These are phyloP conservation scores for Megaustenia siamemsis DNA, from an alignment of 2,888 invertebrate genomes.

Conservation along the genomic window DNA sequence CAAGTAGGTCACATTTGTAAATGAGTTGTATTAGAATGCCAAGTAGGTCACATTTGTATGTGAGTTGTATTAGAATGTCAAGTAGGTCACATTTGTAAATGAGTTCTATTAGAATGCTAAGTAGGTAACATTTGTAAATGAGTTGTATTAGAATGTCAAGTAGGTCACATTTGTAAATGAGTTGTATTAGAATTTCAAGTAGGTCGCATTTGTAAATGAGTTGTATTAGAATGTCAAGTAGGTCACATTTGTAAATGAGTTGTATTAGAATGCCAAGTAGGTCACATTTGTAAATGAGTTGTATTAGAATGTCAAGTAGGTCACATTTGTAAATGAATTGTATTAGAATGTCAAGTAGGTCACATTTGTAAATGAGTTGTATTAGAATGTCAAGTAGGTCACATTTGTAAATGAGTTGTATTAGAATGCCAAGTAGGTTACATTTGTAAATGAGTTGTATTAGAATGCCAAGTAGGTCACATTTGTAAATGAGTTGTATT, in stretches of 20 bases:
- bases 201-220: neutral
- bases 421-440: neutral
- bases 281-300: neutral
- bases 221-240: neutral
- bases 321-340: neutral
- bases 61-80: neutral
- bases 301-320: neutral
- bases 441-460: neutral
- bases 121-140: neutral
- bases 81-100: neutral
- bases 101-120: neutral
- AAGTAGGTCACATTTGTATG: neutral
- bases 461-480: neutral
- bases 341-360: neutral
- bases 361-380: neutral
- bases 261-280: neutral
- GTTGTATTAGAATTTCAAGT: neutral
- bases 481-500: neutral
- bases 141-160: neutral
- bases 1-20: neutral
- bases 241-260: neutral
- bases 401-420: neutral
- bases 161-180: neutral
- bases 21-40: neutral
- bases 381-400: neutral